phyloP scores from a whole-genome alignment of 1,140 invertebrate species.

The Tigriopus japonicus region DNA sequence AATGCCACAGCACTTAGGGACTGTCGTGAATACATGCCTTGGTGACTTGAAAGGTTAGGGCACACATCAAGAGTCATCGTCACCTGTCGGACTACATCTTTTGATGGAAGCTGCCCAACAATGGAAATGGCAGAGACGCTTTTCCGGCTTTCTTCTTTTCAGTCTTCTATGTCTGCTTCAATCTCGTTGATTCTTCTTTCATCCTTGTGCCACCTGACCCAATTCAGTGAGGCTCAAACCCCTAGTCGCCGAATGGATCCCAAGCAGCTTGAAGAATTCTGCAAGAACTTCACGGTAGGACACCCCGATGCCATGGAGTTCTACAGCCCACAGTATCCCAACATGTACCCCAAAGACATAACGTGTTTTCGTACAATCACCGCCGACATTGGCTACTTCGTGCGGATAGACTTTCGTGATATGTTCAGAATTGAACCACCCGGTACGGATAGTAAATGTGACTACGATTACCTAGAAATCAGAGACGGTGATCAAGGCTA shows the following conservation, averaged over 20 bases:
- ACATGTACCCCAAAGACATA: constrained; percentile 43
- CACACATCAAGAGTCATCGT: too few relatives aligned
- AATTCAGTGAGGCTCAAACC: too few relatives aligned
- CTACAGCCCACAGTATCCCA: constrained; percentile 48
- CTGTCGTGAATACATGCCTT: too few relatives aligned
- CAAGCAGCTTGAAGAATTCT: constrained; percentile 19
- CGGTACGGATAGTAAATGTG: constrained; percentile 34
- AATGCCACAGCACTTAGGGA: too few relatives aligned
- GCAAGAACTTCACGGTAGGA: constrained; percentile 36
- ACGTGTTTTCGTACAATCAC: constrained; percentile 45
- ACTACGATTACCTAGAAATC: constrained; percentile 62
- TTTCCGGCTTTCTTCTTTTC: too few relatives aligned
- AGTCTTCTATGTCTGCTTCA: too few relatives aligned
- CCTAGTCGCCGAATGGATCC: constrained; percentile 14
- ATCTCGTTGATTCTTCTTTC: too few relatives aligned
- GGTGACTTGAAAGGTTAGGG: too few relatives aligned
- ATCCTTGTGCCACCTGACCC: too few relatives aligned
- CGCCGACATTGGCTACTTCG: constrained; percentile 49
- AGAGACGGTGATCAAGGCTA: constrained; percentile 17
- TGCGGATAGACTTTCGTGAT: constrained; percentile 59
- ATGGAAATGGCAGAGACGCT: too few relatives aligned
- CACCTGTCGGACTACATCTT: too few relatives aligned
- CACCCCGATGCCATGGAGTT: constrained; percentile 39
- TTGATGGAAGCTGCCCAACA: too few relatives aligned
- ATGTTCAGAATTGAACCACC: constrained; percentile 53